Base-by-base conservation (phyloP, 2,113 vertebrate genomes). In the Suncus etruscus region DNA sequence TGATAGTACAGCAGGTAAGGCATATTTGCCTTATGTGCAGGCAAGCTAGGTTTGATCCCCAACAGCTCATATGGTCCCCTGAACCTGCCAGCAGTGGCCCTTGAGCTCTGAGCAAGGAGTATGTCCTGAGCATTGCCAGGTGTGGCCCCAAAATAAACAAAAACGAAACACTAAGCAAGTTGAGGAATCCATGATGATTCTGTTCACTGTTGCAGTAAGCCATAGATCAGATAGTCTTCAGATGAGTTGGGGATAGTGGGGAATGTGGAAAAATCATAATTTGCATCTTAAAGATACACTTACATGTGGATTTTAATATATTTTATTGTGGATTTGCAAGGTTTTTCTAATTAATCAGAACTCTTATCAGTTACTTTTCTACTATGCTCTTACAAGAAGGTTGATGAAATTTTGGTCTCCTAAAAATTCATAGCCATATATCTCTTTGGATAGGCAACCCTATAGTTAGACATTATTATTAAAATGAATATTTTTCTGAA, bases 381-480 rank as follows among this genome's bases (percentile, higher is more conserved):
- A 2, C 29, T 74, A 16, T 45, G 15, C 24, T 79, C 76, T 72
- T 89, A 8, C 25, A 63, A 31, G 65, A 70, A 70, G 25, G 20
- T 4, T 31, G 29, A 78, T 89, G 72, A 66, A 66, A 70, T 79
- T 58, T 87, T 51, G 12, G 27, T n/a, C 11, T 51, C 51, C 32
- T 84, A 74, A 92, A 85, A 84, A n/a, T 68, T 18, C 79, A 29
- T 74, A 32, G 25, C 45, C 83, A 66, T 82, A 10, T 31, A 27
- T 70, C 15, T 81, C 81, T 58, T 39, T 81, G 74, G 45, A 54
- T 29, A 4, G 1, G 31, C 18, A 65, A 6, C 51, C 16, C 58
- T 15, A 1, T 73, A n/a, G 25, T 68, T 51, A 83, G 58, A 24
- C 3, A 51, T 15, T 45, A 54, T 32, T 83, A 8, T 51, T 72